phyloP scores from a whole-genome alignment of 1,140 invertebrate genomes.

The Papilio xuthus region DNA sequence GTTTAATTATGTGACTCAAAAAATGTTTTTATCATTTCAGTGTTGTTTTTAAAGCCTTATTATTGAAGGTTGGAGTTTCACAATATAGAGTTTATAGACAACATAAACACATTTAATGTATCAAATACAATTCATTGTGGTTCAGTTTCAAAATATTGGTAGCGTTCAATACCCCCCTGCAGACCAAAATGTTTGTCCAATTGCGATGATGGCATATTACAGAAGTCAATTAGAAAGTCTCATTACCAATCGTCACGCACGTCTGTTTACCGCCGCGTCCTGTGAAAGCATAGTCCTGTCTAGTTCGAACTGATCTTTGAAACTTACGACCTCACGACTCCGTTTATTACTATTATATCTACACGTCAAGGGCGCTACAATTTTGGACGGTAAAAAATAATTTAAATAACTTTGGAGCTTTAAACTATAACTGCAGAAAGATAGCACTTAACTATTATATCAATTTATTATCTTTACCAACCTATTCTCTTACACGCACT shows the following conservation, averaged over 20 bases:
- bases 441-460: background rate
- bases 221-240: constrained; percentile 10
- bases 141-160: background rate
- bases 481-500: background rate
- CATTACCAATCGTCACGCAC: background rate
- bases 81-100: background rate
- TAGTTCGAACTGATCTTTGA: background rate
- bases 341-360: background rate
- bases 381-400: background rate
- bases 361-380: background rate
- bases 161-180: background rate
- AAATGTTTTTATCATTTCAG: too few relatives aligned
- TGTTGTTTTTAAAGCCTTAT: background rate
- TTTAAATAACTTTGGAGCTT: background rate
- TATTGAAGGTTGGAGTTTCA: too few relatives aligned
- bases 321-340: background rate
- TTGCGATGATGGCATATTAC: background rate
- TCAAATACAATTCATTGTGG: background rate
- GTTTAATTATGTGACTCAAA: too few relatives aligned
- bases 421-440: background rate
- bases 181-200: background rate
- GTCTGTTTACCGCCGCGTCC: background rate
- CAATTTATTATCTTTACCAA: too few relatives aligned
- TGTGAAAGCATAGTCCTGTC: background rate
- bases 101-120: background rate